Conservation (phyloP, 2,113 vertebrate genomes). For the Etheostoma cragini region DNA sequence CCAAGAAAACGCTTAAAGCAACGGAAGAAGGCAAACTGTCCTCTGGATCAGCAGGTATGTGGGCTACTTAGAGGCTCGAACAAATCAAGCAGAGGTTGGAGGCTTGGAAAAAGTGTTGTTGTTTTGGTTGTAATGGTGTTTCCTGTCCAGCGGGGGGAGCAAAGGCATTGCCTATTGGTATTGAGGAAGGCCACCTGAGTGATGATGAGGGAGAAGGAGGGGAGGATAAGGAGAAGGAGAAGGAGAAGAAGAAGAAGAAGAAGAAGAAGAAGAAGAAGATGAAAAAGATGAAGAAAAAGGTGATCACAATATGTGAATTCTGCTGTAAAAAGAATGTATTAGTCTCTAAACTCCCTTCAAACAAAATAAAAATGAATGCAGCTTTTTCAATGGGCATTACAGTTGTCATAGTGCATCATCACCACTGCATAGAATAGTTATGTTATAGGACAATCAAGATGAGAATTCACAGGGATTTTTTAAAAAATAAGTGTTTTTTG, state of each 20-base stretch:
- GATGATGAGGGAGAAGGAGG: slow-evolving; percentile 71
- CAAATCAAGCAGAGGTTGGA: background rate
- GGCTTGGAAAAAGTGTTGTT: background rate
- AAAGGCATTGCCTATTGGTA: background rate
- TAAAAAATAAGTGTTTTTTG: background rate
- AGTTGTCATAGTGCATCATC: background rate
- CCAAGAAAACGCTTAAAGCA: slow-evolving; percentile 26
- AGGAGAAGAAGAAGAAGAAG: slow-evolving; percentile 52
- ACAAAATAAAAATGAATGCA: background rate
- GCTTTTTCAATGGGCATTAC: background rate
- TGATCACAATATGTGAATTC: background rate
- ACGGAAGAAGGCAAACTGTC: slow-evolving; percentile 4
- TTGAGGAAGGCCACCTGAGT: slow-evolving; percentile 59
- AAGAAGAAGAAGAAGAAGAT: slow-evolving; percentile 53
- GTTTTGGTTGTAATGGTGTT: slow-evolving; percentile 6
- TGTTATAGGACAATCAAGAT: background rate
- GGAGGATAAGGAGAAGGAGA: slow-evolving; percentile 41
- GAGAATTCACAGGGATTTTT: too few species aligned
- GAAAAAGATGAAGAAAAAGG: slow-evolving; percentile 67
- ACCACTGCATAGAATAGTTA: background rate
- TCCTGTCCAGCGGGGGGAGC: slow-evolving; percentile 31
- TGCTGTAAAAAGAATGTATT: background rate
- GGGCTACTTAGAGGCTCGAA: background rate
- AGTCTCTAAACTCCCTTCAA: background rate
- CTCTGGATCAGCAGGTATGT: slow-evolving; percentile 30